Conservation (phyloP, 2,113 vertebrate genomes). For the Cyprinus carpio region DNA sequence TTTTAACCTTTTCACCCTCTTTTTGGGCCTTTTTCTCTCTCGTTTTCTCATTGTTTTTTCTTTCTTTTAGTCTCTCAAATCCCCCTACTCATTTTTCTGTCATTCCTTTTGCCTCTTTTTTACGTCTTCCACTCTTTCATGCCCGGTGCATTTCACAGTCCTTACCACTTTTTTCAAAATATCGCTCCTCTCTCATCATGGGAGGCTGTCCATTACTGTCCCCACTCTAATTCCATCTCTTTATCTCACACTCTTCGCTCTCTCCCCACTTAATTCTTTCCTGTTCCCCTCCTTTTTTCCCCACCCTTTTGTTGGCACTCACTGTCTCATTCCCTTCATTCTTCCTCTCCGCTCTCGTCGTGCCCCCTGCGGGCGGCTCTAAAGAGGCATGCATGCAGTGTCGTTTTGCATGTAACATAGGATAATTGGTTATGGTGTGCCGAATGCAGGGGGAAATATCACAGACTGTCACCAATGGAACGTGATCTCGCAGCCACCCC, state of each 20-base stretch:
- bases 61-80: slow-evolving; percentile 14
- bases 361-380: neutral
- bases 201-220: slow-evolving; percentile 5
- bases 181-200: slow-evolving; percentile 11
- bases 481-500: slow-evolving; percentile 34
- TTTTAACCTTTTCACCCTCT: neutral
- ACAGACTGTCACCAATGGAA: slow-evolving; percentile 24
- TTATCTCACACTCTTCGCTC: slow-evolving; percentile 26
- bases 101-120: neutral
- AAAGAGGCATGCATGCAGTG: slow-evolving; percentile 56
- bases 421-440: slow-evolving; percentile 66
- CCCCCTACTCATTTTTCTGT: neutral
- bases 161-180: slow-evolving; percentile 1
- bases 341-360: slow-evolving; percentile 34
- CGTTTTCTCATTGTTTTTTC: neutral
- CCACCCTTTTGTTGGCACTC: slow-evolving; percentile 27
- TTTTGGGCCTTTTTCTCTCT: neutral
- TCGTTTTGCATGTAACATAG: slow-evolving; percentile 69
- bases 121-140: neutral
- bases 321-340: slow-evolving; percentile 47
- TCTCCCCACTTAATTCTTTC: neutral
- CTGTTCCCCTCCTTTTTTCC: slow-evolving; percentile 42
- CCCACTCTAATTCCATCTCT: slow-evolving; percentile 34
- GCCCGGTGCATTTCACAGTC: neutral
- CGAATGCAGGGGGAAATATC: slow-evolving; percentile 47